Evolutionary conservation across 92 coral and sea anemone genomes (phyloP).

Genomic region (Galaxea fascicularis): DNA sequence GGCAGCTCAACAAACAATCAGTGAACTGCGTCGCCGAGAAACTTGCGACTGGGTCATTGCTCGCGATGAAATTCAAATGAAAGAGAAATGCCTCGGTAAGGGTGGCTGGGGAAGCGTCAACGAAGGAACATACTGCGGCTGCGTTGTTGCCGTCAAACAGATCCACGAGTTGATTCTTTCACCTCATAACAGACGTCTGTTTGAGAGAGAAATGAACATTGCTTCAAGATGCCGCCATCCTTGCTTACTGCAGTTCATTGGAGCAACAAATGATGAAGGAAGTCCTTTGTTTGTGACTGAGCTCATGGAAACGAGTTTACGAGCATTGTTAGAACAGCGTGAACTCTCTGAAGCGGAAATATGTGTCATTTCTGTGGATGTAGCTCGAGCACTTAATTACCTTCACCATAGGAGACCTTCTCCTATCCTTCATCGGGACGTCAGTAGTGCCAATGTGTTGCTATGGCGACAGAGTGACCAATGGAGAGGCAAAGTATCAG

Average conservation of each 20-base stretch:
- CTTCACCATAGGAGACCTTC: conserved; percentile 48
- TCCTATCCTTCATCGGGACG: conserved; percentile 68
- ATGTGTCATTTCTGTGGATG: conserved; percentile 55
- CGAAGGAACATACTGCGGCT: conserved; percentile 75
- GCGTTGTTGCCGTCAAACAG: conserved; percentile 76
- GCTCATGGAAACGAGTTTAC: conserved; percentile 68
- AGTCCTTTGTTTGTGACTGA: conserved; percentile 76
- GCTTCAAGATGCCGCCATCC: conserved; percentile 84
- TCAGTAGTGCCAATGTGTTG: conserved; percentile 86
- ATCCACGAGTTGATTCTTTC: conserved; percentile 76
- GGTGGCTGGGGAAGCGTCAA: conserved; percentile 80
- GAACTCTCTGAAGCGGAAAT: conserved; percentile 54
- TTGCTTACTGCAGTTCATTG: conserved; percentile 75
- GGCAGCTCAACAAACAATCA: conserved; percentile 49
- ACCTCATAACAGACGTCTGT: conserved; percentile 73
- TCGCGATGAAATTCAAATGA: conserved; percentile 69
- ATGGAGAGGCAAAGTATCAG: conserved; percentile 83
- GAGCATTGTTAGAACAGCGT: conserved; percentile 55
- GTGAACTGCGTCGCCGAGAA: not conserved
- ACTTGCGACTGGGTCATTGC: conserved; percentile 67
- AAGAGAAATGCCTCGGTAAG: conserved; percentile 60
- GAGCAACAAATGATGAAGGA: conserved; percentile 74
- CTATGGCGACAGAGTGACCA: conserved; percentile 71
- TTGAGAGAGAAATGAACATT: conserved; percentile 84
- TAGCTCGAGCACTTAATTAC: conserved; percentile 72